Evolutionary conservation across 2,888 invertebrate genomes (phyloP).

Genomic region (Heliothis peltigera): DNA sequence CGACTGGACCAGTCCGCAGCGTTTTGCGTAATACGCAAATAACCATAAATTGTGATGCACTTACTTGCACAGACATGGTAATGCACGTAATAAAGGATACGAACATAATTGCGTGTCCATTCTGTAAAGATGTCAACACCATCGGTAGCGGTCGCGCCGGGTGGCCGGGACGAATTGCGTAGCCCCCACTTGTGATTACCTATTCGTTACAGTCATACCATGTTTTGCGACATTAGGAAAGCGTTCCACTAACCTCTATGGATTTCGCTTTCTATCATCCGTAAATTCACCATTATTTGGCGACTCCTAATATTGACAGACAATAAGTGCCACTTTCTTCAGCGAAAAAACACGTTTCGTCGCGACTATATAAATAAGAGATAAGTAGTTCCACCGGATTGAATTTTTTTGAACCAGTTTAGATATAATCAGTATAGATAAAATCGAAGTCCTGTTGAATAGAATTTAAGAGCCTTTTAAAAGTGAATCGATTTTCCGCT

Average conservation of each 20-base stretch:
- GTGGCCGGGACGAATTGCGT: conserved; percentile 67
- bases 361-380: conserved; percentile 30
- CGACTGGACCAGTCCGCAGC: conserved; percentile 8
- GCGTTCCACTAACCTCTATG: conserved; percentile 76
- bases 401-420: conserved; percentile 17
- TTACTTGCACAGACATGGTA: conserved; percentile 42
- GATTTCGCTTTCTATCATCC: conserved; percentile 78
- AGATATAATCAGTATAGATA: conserved; percentile 9
- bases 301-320: conserved; percentile 50
- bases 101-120: conserved; percentile 52
- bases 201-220: conserved; percentile 73
- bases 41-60: conserved; percentile 32
- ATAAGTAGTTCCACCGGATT: conserved; percentile 23
- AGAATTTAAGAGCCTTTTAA: neutral
- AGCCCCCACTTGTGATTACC: conserved; percentile 65
- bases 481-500: conserved; percentile 20
- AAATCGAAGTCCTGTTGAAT: conserved; percentile 14
- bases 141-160: conserved; percentile 36
- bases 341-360: conserved; percentile 53
- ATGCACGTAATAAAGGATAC: conserved; percentile 40
- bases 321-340: conserved; percentile 56
- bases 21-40: conserved; percentile 44
- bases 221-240: conserved; percentile 72
- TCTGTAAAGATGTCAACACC: conserved; percentile 62
- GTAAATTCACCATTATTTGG: conserved; percentile 49